Conservation (phyloP, 2,888 invertebrate genomes). For the Drosophila villosipedis region DNA sequence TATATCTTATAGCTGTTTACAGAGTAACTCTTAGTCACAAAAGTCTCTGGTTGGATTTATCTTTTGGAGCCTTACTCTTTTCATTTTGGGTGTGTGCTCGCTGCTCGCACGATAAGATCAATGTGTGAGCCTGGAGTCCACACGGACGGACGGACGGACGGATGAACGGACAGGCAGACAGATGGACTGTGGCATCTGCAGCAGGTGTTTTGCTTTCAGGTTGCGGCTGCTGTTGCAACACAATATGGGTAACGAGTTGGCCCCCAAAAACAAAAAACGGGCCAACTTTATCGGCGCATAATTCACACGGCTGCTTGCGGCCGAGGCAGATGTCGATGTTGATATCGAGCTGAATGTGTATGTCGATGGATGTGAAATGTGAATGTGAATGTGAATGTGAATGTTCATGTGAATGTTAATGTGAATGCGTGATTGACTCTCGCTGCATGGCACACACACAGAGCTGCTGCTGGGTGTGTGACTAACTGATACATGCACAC, state of each 20-base stretch:
- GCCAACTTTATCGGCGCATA: conserved; percentile 76
- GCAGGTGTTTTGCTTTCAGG: conserved; percentile 74
- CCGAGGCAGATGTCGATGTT: conserved; percentile 33
- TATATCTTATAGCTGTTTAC: neutral
- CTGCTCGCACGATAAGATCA: conserved; percentile 67
- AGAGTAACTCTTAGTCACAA: neutral
- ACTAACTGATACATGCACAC: neutral
- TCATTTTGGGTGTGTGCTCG: conserved; percentile 70
- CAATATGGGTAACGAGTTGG: conserved; percentile 76
- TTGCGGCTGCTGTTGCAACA: conserved; percentile 45
- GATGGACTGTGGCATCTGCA: conserved; percentile 67
- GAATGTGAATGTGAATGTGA: conserved; percentile 47
- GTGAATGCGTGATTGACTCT: neutral
- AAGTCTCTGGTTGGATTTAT: neutral
- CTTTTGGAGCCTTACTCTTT: conserved; percentile 56
- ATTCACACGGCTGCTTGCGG: conserved; percentile 68
- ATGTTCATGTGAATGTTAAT: conserved; percentile 45
- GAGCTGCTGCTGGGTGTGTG: neutral
- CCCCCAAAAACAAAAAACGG: conserved; percentile 49
- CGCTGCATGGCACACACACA: conserved; percentile 35
- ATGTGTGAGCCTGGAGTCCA: conserved; percentile 54
- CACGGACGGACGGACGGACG: conserved; percentile 6
- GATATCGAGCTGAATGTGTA: conserved; percentile 16
- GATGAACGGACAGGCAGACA: neutral
- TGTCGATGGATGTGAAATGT: conserved; percentile 42